Evolutionary conservation across 2,888 invertebrate species (phyloP), one percentile per base, ranked within the genome.

Genomic region (Rugalucina vietnamica): DNA sequence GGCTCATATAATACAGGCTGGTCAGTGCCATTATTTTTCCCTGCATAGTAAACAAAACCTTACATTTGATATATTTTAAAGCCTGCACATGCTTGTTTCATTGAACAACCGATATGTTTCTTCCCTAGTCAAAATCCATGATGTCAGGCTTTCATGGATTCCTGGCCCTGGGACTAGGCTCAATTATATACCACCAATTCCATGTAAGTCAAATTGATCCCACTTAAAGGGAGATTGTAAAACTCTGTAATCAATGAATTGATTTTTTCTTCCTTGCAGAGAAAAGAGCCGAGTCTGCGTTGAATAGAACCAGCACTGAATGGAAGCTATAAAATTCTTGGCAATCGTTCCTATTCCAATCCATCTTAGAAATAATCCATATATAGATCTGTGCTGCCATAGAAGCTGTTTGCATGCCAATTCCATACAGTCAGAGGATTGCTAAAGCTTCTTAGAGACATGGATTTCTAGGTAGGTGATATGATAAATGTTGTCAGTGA

Each of bases 231-330:
- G 65, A 65, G 24, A 32, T 65, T 34, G 18, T 65, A 65, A 65
- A 65, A 65, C 65, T 65, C 34, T 1, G 65, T 65, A 65, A 65
- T 65, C 65, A 65, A 65, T 65, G 65, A 65, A 65, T 65, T 65
- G 65, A 65, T 65, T 65, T 65, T n/a, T 65, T 34, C 65, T 65
- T 32, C 65, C 65, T 65, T 65, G 24, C 65, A 65, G 65, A 65
- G 65, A 65, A n/a, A 34, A 65, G 57, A 57, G 34, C 21, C 14
- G 54, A 54, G 54, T n/a, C 54, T 54, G 54, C 54, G 54, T 54
- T n/a, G n/a, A n/a, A 54, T 14, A 3, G 10, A 29, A 18, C 65
- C 32, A 21, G 21, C 65, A 3, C 34, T 29, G 65, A 65, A 65
- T 65, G 21, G 65, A 32, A 34, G 29, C 34, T 29, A 18, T 65